Base-by-base conservation (phyloP, 2,888 invertebrate genomes). In the Acanthosepion pharaonis region DNA sequence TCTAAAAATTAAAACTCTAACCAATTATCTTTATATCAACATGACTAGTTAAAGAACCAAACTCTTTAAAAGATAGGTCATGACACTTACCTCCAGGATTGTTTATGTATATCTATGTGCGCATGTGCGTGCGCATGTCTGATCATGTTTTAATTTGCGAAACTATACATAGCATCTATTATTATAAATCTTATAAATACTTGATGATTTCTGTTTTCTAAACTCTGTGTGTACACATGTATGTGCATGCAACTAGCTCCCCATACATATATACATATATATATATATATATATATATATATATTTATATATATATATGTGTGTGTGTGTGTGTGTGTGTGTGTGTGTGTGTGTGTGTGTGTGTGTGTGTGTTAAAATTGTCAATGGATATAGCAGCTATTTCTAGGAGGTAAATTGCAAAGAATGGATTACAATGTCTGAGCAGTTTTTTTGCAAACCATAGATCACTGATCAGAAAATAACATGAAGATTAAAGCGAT, bases 161-260 rank as follows among this genome's bases (percentile, higher is more conserved):
- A 78, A 78, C 78, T 78, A 78, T n/a, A 78, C 78, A 78, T 78
- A n/a, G 33, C 78, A 78, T 78, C 78, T 78, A n/a, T 78, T 78
- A 78, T 78, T 78, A n/a, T 78, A 78, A 78, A n/a, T n/a, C 78
- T 33, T 78, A 78, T 78, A 78, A 78, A 78, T 78, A 78, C 78
- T 78, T 78, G 78, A 78, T 78, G 78, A n/a, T 33, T 78, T 78
- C 78, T 78, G 78, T 33, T 33, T 78, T 78, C 78, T 9, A 78
- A 78, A 78, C 78, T 33, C 33, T 78, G 11, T 78, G 5, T 78
- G 78, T 33, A 78, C 15, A 78, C 78, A n/a, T 78, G 78, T 78
- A 78, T 78, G n/a, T 78, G 78, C 78, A 78, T n/a, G 78, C 33
- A 78, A 78, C 78, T n/a, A n/a, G 78, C n/a, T 78, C n/a, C 0